phyloP scores from a whole-genome alignment of 1,140 invertebrate genomes.

The Drosophila asahinai region DNA sequence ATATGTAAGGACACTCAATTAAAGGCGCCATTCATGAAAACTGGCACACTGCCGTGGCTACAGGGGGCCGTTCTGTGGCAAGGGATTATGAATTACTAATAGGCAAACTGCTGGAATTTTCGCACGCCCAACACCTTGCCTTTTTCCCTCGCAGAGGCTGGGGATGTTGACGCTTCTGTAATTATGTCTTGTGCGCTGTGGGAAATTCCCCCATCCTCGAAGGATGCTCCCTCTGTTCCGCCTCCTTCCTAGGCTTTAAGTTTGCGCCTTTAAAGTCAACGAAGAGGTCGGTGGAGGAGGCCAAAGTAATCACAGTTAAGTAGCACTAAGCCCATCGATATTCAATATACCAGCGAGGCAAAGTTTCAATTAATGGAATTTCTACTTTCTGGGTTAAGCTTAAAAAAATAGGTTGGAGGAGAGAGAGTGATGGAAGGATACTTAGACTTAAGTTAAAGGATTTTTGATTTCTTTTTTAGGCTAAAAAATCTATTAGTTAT shows the following conservation, averaged over 20 bases:
- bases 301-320: slow-evolving; percentile 22
- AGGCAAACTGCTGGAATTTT: slow-evolving; percentile 73
- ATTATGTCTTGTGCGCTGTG: slow-evolving; percentile 59
- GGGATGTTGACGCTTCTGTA: slow-evolving; percentile 63
- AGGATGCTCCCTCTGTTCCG: neutral
- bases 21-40: slow-evolving; percentile 68
- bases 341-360: slow-evolving; percentile 2
- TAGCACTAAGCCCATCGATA: slow-evolving; percentile 28
- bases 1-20: slow-evolving; percentile 64
- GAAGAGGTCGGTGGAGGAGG: slow-evolving; percentile 14
- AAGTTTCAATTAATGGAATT: slow-evolving; percentile 17
- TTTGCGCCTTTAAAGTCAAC: slow-evolving; percentile 6
- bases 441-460: too few species aligned
- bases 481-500: too few species aligned
- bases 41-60: slow-evolving; percentile 42
- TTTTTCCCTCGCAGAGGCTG: slow-evolving; percentile 27
- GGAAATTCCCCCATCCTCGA: neutral
- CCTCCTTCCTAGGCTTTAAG: slow-evolving; percentile 32
- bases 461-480: too few species aligned
- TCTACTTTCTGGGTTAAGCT: neutral
- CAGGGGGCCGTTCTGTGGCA: slow-evolving; percentile 9
- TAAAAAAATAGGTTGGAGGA: neutral
- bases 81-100: slow-evolving; percentile 80
- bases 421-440: too few species aligned
- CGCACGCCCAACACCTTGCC: slow-evolving; percentile 54